Evolutionary conservation across 2,888 invertebrate species (phyloP).

Genomic region (Drosophila buzzatii): DNA sequence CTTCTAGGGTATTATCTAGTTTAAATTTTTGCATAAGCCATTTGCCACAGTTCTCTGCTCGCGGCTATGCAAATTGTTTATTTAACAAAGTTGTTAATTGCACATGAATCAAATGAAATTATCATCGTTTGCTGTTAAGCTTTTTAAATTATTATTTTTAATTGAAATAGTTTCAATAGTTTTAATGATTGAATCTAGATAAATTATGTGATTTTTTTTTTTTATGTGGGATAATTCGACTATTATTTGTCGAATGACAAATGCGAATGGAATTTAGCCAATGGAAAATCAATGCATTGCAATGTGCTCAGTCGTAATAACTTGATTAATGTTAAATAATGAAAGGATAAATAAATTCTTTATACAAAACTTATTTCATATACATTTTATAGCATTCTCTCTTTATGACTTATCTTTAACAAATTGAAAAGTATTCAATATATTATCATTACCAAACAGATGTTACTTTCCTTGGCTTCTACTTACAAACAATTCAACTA

Average conservation of each 20-base stretch:
- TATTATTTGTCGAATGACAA: background rate
- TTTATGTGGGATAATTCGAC: no score
- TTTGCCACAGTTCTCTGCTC: conserved; percentile 5
- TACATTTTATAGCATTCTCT: background rate
- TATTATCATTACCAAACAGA: background rate
- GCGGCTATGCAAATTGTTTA: conserved; percentile 23
- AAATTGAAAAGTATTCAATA: background rate
- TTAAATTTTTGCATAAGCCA: conserved; percentile 2
- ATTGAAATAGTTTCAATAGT: conserved; percentile 1
- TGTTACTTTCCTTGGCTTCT: background rate
- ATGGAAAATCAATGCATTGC: background rate
- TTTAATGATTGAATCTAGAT: background rate
- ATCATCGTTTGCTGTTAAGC: background rate
- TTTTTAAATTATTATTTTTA: background rate
- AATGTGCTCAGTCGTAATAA: background rate
- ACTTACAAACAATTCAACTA: background rate
- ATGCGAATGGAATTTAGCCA: no score
- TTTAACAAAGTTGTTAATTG: conserved; percentile 17
- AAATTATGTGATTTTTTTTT: background rate
- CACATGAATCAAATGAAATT: conserved; percentile 13
- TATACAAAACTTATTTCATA: background rate
- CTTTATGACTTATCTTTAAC: background rate
- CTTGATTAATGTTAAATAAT: background rate
- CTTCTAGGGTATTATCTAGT: background rate
- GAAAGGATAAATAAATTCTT: background rate